Percentiles rank a stretch among this genome's conserved stretches.
These are phyloP conservation scores for Andrena hattorfiana DNA, from an alignment of 2,888 invertebrate species.

Conservation along the genomic window DNA sequence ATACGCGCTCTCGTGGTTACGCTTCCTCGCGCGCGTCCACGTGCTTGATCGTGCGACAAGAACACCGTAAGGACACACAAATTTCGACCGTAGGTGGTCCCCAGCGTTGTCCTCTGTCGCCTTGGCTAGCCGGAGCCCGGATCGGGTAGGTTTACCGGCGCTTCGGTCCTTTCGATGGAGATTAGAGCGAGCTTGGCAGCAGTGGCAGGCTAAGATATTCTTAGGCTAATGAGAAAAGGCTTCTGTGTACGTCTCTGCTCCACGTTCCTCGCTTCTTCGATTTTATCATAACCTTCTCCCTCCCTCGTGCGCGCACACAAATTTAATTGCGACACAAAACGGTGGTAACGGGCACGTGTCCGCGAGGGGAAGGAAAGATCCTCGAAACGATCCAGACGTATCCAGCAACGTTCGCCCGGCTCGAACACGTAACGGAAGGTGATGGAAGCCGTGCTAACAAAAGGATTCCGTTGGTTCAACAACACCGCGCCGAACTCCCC, in stretches of 20 bases:
- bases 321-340: too few species aligned
- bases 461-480: slow-evolving; percentile 71
- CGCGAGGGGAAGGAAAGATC: neutral
- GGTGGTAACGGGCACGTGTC: too few species aligned
- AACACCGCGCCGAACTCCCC: slow-evolving; percentile 50
- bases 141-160: neutral
- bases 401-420: slow-evolving; percentile 17
- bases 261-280: too few species aligned
- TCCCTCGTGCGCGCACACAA: too few species aligned
- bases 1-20: slow-evolving; percentile 27
- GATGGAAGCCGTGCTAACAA: slow-evolving; percentile 65
- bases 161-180: neutral
- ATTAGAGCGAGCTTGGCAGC: neutral
- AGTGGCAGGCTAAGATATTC: too few species aligned
- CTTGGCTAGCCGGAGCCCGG: neutral
- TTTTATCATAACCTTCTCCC: too few species aligned
- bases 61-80: slow-evolving; percentile 67
- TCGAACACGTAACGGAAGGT: slow-evolving; percentile 58
- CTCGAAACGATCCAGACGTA: neutral
- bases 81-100: slow-evolving; percentile 41
- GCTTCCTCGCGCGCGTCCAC: slow-evolving; percentile 50
- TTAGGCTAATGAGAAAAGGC: too few species aligned
- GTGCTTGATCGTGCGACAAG: slow-evolving; percentile 57
- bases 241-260: too few species aligned
- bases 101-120: neutral